Percentiles rank a stretch among this genome's conserved stretches.
Evolutionary conservation across 2,113 vertebrate genomes (phyloP).

Genomic region (Zingel zingel): DNA sequence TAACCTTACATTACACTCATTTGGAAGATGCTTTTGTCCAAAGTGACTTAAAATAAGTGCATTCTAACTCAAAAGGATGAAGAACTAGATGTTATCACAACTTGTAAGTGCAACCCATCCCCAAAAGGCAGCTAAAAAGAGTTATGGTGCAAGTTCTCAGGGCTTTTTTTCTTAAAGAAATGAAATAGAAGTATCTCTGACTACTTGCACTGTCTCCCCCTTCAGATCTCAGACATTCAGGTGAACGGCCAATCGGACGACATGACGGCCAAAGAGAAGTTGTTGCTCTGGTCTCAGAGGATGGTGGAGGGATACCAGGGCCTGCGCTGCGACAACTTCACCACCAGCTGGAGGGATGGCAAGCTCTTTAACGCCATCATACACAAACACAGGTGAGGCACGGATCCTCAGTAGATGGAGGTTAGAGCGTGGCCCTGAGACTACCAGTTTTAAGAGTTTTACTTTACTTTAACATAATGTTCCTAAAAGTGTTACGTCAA

Average conservation of each 20-base stretch:
- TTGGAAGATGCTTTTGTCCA: neutral
- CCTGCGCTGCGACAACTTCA: constrained; percentile 96
- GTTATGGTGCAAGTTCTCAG: neutral
- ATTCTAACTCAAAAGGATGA: neutral
- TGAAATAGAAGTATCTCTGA: neutral
- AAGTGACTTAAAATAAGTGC: neutral
- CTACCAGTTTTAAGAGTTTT: neutral
- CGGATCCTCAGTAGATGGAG: neutral
- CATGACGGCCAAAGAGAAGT: constrained; percentile 98
- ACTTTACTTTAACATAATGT: neutral
- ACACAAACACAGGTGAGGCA: constrained; percentile 91
- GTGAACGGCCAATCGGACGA: constrained; percentile 96
- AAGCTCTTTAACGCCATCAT: constrained; percentile 96
- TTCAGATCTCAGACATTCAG: constrained; percentile 98
- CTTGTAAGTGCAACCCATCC: neutral
- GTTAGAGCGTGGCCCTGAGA: neutral
- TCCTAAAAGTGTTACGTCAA: neutral
- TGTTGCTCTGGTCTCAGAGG: constrained; percentile 96
- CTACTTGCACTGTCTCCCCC: neutral
- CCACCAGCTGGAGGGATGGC: constrained; percentile 93
- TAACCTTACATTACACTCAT: neutral
- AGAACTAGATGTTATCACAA: neutral
- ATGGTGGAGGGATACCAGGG: constrained; percentile 95
- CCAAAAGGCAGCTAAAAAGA: neutral
- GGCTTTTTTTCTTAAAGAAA: neutral